Base-by-base conservation (phyloP, 2,797 vertebrate genomes). In the Euphonia xanthogaster region DNA sequence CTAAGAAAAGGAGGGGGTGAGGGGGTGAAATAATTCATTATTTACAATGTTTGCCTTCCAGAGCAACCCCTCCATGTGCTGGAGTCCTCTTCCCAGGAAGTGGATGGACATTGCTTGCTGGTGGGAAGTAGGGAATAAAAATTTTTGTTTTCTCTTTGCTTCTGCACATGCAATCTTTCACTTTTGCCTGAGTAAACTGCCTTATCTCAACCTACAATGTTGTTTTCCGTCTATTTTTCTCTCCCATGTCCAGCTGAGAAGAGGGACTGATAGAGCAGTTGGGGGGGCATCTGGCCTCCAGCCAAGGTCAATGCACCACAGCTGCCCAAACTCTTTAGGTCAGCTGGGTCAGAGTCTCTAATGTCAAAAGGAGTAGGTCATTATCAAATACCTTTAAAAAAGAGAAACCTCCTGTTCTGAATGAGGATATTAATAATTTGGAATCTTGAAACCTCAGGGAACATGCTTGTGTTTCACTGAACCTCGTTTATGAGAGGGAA, bases 21-120 rank as follows among this genome's bases (percentile, higher is more conserved):
- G 45, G 57, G 22, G 39, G 9, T n/a, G n/a, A n/a, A n/a, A n/a
- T n/a, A n/a, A 39, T 19, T 70, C 1, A 0, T 45, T 71, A 50
- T 51, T 40, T 45, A 33, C n/a, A 51, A 2, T 13, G 5, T 51
- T 33, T 71, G 57, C 30, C 21, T 40, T 45, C 33, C 2, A 2
- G 37, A 70, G n/a, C 19, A 70, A 30, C 3, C 12, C 9, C 20
- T 88, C 54, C 0, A 0, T 0, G 0, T 20, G 18, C 61, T 27
- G 33, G 23, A 54, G 18, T 14, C 24, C n/a, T 37, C 28, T 33
- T 50, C 37, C 39, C 0, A 0, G 18, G 22, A 71, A 83, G 22
- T 17, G 7, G 15, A 58, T 14, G 9, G 39, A 47, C 22, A 40
- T 20, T 23, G 10, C 22, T 45, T 51, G n/a, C 8, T 30, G 28